Evolutionary conservation across 2,888 invertebrate genomes (phyloP), one percentile per base, ranked within the genome.

Genomic region (Dicyrtoma fusca): DNA sequence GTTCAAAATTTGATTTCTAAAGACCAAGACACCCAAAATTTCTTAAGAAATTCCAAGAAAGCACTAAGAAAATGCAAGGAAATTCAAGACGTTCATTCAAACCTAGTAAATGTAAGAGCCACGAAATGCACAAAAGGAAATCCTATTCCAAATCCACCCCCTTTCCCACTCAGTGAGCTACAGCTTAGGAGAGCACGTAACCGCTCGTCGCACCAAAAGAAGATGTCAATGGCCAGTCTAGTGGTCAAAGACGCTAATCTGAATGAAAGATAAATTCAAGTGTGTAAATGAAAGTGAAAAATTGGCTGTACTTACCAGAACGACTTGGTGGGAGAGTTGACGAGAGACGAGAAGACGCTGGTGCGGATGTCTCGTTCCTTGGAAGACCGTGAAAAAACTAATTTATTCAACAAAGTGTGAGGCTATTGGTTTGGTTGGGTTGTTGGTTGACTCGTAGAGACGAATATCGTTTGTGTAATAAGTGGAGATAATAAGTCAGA

Each of bases 311-410:
- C 61, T 61, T 61, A 61, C 61, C 61, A 61, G 44, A 17, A 14
- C 42, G 42, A 25, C 42, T 61, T 17, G 17, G 42, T 61, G 61
- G 61, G 42, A 17, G 61, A 61, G 61, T 61, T 25, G 11, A 61
- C 42, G 42, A 34, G 26, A 59, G 42, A 61, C 34, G 34, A 34
- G 34, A 34, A 34, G 34, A 34, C 8, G 34, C 34, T 34, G 3
- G 4, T 34, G 34, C 34, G 3, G 61, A 61, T 61, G 61, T 42
- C 61, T 61, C 42, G 44, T 42, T 61, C 61, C 61, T 61, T 61
- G 53, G 66, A 66, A 66, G 66, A 66, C 51, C 66, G 53, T 66
- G 66, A 66, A 66, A 66, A 66, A 51, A 66, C 66, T 66, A 66
- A 66, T 66, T 66, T 66, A 66, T 66, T 66, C 66, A 66, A 53